Evolutionary conservation across 2,888 invertebrate genomes (phyloP).

Genomic region (Rhopalosiphum nymphaeae): DNA sequence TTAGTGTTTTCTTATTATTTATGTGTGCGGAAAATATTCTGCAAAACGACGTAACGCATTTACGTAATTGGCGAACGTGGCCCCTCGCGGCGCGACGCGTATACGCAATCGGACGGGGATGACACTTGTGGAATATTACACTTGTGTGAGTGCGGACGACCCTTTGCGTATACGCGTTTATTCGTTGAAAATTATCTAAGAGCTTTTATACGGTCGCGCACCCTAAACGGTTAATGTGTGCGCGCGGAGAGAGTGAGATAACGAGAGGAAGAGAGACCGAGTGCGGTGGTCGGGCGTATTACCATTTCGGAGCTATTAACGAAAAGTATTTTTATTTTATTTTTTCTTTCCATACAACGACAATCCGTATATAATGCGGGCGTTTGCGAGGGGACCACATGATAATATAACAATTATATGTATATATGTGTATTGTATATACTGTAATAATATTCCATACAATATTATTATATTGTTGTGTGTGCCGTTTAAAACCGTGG

Average conservation of each 20-base stretch:
- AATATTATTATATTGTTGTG: background rate
- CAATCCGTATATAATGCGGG: constrained; percentile 22
- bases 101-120: background rate
- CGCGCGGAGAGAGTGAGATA: background rate
- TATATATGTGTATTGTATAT: too few relatives aligned
- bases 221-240: background rate
- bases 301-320: constrained; percentile 51
- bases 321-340: constrained; percentile 43
- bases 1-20: background rate
- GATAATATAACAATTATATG: too few relatives aligned
- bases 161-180: background rate
- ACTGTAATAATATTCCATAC: background rate
- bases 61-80: constrained; percentile 44
- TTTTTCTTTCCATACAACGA: background rate
- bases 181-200: constrained; percentile 50
- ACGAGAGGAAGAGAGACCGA: background rate
- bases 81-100: too few relatives aligned
- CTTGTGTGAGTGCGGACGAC: background rate
- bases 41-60: constrained; percentile 10
- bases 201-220: constrained; percentile 46
- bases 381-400: background rate
- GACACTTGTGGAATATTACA: constrained; percentile 60
- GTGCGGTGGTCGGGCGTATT: background rate
- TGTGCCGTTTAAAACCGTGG: constrained; percentile 27
- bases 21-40: background rate